These are phyloP conservation scores for Branchipolynoe longqiensis DNA, from an alignment of 2,888 invertebrate genomes.

Conservation along the genomic window DNA sequence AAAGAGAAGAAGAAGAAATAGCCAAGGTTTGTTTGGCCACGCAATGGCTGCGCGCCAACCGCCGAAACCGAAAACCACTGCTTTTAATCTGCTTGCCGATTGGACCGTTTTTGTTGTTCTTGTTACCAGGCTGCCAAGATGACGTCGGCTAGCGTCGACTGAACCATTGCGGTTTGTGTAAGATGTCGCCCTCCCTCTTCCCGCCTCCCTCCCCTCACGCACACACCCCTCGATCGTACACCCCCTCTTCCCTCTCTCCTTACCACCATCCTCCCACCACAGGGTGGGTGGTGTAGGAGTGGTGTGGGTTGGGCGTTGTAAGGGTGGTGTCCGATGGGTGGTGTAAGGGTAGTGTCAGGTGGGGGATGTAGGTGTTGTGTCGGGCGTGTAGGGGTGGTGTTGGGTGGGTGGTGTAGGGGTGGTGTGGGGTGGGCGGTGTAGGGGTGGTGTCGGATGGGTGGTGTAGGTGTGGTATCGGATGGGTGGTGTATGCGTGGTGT, in stretches of 20 bases:
- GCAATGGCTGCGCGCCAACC: constrained; percentile 23
- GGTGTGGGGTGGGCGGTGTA: too few relatives aligned
- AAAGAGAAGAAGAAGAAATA: too few relatives aligned
- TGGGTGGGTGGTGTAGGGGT: too few relatives aligned
- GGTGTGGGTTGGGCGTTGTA: too few relatives aligned
- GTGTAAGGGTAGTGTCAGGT: too few relatives aligned
- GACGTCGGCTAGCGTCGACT: neutral
- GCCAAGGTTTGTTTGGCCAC: constrained; percentile 29
- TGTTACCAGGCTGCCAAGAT: too few relatives aligned
- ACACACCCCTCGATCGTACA: neutral
- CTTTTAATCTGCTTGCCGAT: neutral
- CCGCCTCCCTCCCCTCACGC: neutral
- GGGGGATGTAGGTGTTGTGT: too few relatives aligned
- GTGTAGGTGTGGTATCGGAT: too few relatives aligned
- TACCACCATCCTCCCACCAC: neutral
- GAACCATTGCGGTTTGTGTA: constrained; percentile 13
- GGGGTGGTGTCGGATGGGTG: too few relatives aligned
- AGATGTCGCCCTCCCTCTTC: neutral
- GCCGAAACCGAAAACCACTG: neutral
- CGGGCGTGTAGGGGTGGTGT: too few relatives aligned
- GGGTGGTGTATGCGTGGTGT: too few relatives aligned
- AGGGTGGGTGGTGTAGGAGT: neutral
- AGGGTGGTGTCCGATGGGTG: too few relatives aligned
- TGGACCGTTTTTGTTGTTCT: constrained; percentile 18
- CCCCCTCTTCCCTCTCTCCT: neutral